These are phyloP conservation scores for Scaptodrosophila lebanonensis DNA, from an alignment of 1,140 invertebrate genomes.

Conservation along the genomic window DNA sequence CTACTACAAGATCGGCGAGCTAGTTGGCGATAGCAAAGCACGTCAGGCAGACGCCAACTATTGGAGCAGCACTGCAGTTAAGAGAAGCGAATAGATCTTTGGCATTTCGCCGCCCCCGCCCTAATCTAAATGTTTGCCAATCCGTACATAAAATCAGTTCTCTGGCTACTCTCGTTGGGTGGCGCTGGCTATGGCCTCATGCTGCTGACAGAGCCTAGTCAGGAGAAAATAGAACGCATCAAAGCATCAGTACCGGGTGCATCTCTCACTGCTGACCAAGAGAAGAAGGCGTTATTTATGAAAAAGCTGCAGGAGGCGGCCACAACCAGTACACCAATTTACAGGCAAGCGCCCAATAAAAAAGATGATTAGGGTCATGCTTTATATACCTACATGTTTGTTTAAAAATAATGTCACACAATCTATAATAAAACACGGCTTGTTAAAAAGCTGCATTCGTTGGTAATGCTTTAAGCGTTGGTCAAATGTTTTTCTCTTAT, in stretches of 20 bases:
- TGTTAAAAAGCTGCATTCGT: no score
- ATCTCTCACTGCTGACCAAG: slow-evolving; percentile 31
- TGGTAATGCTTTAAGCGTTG: no score
- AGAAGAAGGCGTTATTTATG: slow-evolving; percentile 58
- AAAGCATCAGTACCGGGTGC: slow-evolving; percentile 41
- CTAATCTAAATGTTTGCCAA: slow-evolving; percentile 69
- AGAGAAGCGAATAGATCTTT: slow-evolving; percentile 37
- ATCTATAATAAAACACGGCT: slow-evolving; percentile 20
- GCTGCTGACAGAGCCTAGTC: slow-evolving; percentile 78
- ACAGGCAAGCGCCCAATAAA: slow-evolving; percentile 33
- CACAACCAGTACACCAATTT: slow-evolving; percentile 34
- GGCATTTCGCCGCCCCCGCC: neutral
- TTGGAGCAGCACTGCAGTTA: slow-evolving; percentile 74
- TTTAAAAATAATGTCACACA: slow-evolving; percentile 24
- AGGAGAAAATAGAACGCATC: slow-evolving; percentile 79
- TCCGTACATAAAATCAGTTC: slow-evolving; percentile 78
- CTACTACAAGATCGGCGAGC: slow-evolving; percentile 81
- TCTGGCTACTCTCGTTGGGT: slow-evolving; percentile 80
- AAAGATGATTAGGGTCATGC: slow-evolving; percentile 34
- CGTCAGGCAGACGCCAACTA: slow-evolving; percentile 78
- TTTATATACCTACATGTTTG: no score
- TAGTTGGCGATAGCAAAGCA: slow-evolving; percentile 78
- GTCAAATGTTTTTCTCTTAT: no score
- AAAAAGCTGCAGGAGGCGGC: slow-evolving; percentile 62
- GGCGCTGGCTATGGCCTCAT: slow-evolving; percentile 80